Conservation (phyloP, 1,140 invertebrate species). For the Drosophila dunni region DNA sequence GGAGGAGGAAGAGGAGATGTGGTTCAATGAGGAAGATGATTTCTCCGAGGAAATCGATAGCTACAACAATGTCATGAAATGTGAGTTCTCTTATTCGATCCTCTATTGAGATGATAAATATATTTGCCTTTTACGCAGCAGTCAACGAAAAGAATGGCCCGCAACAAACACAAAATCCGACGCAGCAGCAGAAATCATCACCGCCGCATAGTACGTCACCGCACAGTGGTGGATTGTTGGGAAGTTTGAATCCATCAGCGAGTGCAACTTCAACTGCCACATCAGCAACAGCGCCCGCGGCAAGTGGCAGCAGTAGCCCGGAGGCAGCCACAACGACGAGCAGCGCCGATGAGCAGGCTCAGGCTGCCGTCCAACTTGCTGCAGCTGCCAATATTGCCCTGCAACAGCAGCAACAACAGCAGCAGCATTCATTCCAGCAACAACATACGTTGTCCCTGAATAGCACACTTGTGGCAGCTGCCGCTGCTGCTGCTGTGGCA, state of each 20-base stretch:
- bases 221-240: conserved; percentile 62
- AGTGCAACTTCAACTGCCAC: conserved; percentile 72
- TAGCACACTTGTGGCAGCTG: conserved; percentile 59
- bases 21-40: conserved; percentile 99
- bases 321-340: conserved; percentile 46
- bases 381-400: conserved; percentile 75
- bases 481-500: conserved; percentile 59
- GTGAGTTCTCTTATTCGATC: conserved; percentile 47
- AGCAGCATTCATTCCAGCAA: conserved; percentile 68
- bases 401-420: conserved; percentile 69
- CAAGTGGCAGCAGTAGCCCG: conserved; percentile 65
- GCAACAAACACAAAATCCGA: conserved; percentile 64
- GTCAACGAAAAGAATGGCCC: conserved; percentile 82
- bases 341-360: conserved; percentile 60
- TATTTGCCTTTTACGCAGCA: conserved; percentile 47
- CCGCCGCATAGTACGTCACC: conserved; percentile 73
- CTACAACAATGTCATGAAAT: conserved; percentile 85
- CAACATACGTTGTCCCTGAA: conserved; percentile 64
- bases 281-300: conserved; percentile 57
- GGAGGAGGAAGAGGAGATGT: conserved; percentile 99
- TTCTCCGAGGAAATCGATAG: conserved; percentile 90
- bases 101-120: neutral
- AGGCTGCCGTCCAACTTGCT: conserved; percentile 69
- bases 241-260: conserved; percentile 73
- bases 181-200: conserved; percentile 71